Base-by-base conservation (phyloP, 2,113 vertebrate genomes). In the Neolamprologus hecqui region DNA sequence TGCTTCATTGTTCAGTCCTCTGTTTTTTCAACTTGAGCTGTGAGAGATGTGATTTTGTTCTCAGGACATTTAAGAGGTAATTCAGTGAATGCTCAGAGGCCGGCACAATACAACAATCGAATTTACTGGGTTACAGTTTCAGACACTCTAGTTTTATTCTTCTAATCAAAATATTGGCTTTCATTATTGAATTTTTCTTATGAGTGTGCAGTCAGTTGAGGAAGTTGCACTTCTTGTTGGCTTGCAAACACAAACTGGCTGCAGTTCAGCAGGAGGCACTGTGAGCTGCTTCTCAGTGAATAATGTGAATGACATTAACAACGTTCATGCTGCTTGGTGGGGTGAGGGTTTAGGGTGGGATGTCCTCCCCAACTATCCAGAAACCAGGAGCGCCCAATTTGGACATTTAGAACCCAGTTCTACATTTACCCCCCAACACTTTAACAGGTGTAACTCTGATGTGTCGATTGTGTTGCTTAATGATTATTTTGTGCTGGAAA, bases 11-110 rank as follows among this genome's bases (percentile, higher is more conserved):
- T 37, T 8, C 33, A 65, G 10, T 37, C 31, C 28, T 33, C 17
- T n/a, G 0, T 7, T 0, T 65, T 35, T 37, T 65, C 60, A 37
- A 65, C 33, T 65, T 65, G 60, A 37, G 19, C 60, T n/a, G 19
- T 21, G 33, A 37, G 31, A 65, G 9, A 37, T 35, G 6, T 5
- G 17, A 65, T 65, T n/a, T 65, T 65, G 17, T 65, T 12, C 10
- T 37, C 60, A 37, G 60, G 17, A 63, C 9, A 63, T 35, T 35
- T 65, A n/a, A 13, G 31, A 33, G 31, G 31, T 35, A n/a, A 63
- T n/a, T 12, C 31, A n/a, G 17, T n/a, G 31, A 37, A n/a, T n/a
- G 33, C 60, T 35, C 31, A n/a, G 31, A 65, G 60, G 9, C 9
- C 1, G 17, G 6, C 58, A 19, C 57, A 60, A 60, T 10, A 1